These are phyloP conservation scores for Chionoecetes opilio DNA, from an alignment of 1,140 invertebrate genomes.

Conservation along the genomic window DNA sequence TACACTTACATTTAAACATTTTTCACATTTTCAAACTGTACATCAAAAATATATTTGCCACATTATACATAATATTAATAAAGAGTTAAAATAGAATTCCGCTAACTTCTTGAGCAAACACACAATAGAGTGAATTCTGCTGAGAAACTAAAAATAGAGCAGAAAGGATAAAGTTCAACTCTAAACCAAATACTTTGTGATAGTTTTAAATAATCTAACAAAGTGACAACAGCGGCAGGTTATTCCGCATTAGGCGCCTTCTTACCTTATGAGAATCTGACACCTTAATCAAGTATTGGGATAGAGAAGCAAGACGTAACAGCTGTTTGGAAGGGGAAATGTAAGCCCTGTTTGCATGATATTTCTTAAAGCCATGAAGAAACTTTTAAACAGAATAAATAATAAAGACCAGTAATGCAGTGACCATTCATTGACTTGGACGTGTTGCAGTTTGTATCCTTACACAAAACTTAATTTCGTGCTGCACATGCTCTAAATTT, in stretches of 20 bases:
- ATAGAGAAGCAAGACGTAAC: conserved; percentile 51
- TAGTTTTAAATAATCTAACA: conserved; percentile 62
- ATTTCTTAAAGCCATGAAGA: neutral
- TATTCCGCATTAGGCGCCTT: conserved; percentile 62
- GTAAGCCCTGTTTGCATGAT: conserved; percentile 49
- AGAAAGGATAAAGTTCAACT: conserved; percentile 63
- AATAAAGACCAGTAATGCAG: conserved; percentile 15
- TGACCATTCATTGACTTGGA: neutral
- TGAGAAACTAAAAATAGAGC: conserved; percentile 73
- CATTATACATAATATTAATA: conserved; percentile 80
- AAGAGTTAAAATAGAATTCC: conserved; percentile 80
- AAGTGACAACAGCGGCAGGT: conserved; percentile 58
- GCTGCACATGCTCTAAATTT: no score
- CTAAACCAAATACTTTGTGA: conserved; percentile 68
- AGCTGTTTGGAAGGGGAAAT: conserved; percentile 37
- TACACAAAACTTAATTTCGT: neutral
- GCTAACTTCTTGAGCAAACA: conserved; percentile 80
- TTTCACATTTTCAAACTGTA: conserved; percentile 78
- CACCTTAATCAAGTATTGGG: conserved; percentile 60
- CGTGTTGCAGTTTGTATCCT: neutral
- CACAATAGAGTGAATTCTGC: conserved; percentile 78
- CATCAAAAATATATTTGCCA: conserved; percentile 80
- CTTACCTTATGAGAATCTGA: conserved; percentile 75
- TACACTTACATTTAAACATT: conserved; percentile 79
- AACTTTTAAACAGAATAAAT: conserved; percentile 34